Evolutionary conservation across 2,113 vertebrate species (phyloP), one percentile per base, ranked within the genome.

Genomic region (Zapornia atra): DNA sequence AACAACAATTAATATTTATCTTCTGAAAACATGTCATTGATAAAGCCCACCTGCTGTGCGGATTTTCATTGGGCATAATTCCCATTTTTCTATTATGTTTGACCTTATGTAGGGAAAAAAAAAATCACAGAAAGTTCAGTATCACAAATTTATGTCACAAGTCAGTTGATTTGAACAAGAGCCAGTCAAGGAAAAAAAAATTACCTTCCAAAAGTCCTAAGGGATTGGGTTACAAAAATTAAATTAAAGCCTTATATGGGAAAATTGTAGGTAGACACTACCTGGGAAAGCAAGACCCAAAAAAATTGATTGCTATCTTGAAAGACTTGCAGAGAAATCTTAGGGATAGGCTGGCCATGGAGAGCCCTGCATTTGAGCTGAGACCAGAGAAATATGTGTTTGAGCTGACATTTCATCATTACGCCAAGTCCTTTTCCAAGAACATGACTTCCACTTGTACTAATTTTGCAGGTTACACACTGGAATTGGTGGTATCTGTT

Each of bases 41-140:
- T 78, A 53, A 94, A 92, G 60, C 53, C 81, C 70, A 86, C 83
- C 71, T 92, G 85, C 44, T 85, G 10, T 71, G 88, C 9, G 8
- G 80, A 60, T 87, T 96, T 95, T 94, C 86, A 92, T 16, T 93
- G 61, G 90, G 90, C 88, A 88, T 66, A 53, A 22, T 93, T 96
- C 69, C 81, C 86, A 33, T 71, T 85, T 94, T 92, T 90, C 93
- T 86, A 51, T 88, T 90, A 88, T 92, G 44, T 91, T 86, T 94
- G 91, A 94, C 53, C 81, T 96, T 89, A 48, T 79, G 46, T 36
- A 76, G 71, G 64, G 8, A 56, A 81, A 88, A 85, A 57, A 80
- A 79, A 71, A 63, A 56, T 21, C 33, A 82, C n/a, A 76, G 50
- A 21, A 93, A 81, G 20, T 82, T 95, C 65, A 57, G 18, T 73